Evolutionary conservation across 2,888 invertebrate species (phyloP), one percentile per base, ranked within the genome.

Genomic region (Brachypterus glaber): DNA sequence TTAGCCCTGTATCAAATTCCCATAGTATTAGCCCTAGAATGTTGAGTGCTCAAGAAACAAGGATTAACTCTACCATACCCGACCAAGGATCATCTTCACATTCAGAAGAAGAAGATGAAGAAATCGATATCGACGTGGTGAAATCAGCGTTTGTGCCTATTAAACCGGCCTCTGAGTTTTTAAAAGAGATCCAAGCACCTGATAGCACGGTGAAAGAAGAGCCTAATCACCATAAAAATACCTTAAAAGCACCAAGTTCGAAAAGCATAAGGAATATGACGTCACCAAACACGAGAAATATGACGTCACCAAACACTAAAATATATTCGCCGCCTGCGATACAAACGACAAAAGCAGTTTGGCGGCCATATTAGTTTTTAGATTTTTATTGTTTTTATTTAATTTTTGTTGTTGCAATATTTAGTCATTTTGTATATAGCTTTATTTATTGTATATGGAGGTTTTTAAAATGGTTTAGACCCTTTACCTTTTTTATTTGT

Each of bases 71-170:
- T 8, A 74, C 76, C 8, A 70, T 74, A 42, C 76, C 76, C 43
- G 76, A 76, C 24, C 72, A 73, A 16, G 44, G 46, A 17, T 74
- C 74, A 1, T 71, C 71, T 43, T 67, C 76, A 3, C 78, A 79
- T 1, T 79, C 80, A 40, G 79, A 46, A 2, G 80, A 80, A 31
- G 81, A 82, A 41, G 81, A 81, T 54, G 77, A 77, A 39, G 82
- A 82, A 51, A 82, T 82, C 15, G 82, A 82, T 0, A 77, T 77
- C 39, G 82, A 82, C 51, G 82, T 82, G 15, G 82, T 82, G 0
- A 79, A 78, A 52, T 82, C 82, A 0, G 82, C 82, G 2, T 83
- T 81, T 62, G 77, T 79, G 33, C 79, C 81, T 14, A 77, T 79
- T 35, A 67, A 72, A 45, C 73, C 76, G 1, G 75, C 74, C 41